Conservation (phyloP, 2,888 invertebrate genomes). For the Nasonovia ribisnigri region DNA sequence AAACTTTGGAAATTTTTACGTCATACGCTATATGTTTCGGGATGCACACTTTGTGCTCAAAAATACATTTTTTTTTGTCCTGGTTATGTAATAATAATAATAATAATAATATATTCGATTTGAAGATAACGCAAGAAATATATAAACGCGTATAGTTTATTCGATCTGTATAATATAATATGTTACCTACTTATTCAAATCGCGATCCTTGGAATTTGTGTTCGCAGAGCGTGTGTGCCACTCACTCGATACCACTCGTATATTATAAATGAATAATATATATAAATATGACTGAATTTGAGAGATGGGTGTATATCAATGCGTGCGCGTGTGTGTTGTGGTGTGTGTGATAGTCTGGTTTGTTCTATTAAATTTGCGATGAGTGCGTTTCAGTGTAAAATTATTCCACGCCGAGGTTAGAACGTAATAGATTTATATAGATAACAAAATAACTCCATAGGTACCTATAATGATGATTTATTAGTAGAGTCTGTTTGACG, state of each 20-base stretch:
- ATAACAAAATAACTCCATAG: neutral
- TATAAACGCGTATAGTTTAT: neutral
- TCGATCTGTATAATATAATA: neutral
- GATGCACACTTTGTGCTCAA: too few relatives aligned
- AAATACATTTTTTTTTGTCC: too few relatives aligned
- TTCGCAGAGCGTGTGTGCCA: neutral
- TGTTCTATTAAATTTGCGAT: neutral
- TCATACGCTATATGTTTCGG: too few relatives aligned
- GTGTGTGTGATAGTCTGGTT: neutral
- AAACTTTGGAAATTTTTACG: too few relatives aligned
- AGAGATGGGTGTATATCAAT: too few relatives aligned
- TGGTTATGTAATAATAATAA: neutral
- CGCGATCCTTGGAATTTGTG: slow-evolving; percentile 40
- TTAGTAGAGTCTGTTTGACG: slow-evolving; percentile 16
- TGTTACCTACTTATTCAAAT: slow-evolving; percentile 26
- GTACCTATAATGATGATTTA: neutral
- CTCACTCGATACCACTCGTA: neutral
- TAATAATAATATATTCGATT: neutral
- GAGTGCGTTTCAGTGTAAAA: slow-evolving; percentile 41
- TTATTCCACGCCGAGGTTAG: slow-evolving; percentile 24
- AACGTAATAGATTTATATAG: slow-evolving; percentile 19
- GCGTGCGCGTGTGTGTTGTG: neutral
- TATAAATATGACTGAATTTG: slow-evolving; percentile 19
- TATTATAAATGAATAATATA: neutral
- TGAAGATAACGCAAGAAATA: neutral